Evolutionary conservation across 1,140 invertebrate genomes (phyloP), one percentile per base, ranked within the genome.

Genomic region (Zaprionus vittiger): DNA sequence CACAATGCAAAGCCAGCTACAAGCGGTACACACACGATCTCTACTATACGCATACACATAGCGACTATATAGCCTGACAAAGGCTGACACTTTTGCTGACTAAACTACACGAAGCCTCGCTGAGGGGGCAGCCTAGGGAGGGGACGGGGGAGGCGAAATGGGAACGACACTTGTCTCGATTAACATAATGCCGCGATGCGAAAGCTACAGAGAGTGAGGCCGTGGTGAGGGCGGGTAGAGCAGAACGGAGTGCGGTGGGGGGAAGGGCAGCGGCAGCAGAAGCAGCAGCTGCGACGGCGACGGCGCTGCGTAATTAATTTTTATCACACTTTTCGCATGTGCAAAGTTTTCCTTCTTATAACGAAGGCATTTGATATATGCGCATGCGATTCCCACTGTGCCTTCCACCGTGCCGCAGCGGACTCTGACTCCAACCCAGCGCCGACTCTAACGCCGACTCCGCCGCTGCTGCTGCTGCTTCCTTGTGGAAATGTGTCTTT

Each of bases 291-390:
- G 31, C 41, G 12, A 31, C 41, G n/a, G 34, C 14, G 34, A 44
- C 65, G 78, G 72, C 74, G 73, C 87, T 91, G 87, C 87, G 89
- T 89, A 91, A 91, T 91, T 91, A 91, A 91, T 91, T 91, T 91
- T 91, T 91, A 91, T 91, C 89, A 87, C 83, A 91, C 83, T 81
- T 87, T 91, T 85, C 71, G 71, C 83, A 83, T 87, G 80, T 85
- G 83, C 83, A 79, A 83, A 81, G 83, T 82, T 79, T 71, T 77
- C 62, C 67, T 73, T 56, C 14, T 14, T 14, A 38, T 17, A 52
- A 17, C 17, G 59, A 59, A 20, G 22, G 38, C 67, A 81, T 78
- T 78, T 80, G 63, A 73, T 69, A 79, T 68, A 79, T 57, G 57
- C 26, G 28, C 26, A n/a, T 47, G n/a, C 38, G 9, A 38, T 22